Percentiles rank a stretch among this genome's conserved stretches.
Conservation (phyloP, 2,797 vertebrate species). For the Tympanoctomys barrerae region DNA sequence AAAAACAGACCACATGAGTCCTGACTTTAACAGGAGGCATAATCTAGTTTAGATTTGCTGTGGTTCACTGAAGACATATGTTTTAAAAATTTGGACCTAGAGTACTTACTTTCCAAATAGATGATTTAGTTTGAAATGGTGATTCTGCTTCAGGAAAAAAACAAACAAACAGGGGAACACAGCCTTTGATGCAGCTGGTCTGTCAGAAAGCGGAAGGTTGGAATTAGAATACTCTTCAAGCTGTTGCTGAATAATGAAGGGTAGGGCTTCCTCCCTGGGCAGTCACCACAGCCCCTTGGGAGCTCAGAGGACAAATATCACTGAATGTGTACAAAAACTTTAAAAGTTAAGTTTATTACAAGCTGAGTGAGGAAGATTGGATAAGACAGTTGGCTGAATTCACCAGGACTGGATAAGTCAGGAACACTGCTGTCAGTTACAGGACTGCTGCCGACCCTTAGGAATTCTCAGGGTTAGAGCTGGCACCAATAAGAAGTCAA, state of each 20-base stretch:
- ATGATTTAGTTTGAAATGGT: conserved; percentile 72
- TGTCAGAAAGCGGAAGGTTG: conserved; percentile 80
- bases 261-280: conserved; percentile 82
- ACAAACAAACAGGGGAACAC: conserved; percentile 73
- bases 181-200: conserved; percentile 79
- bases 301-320: conserved; percentile 78
- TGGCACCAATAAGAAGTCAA: conserved; percentile 36
- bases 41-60: conserved; percentile 80
- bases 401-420: conserved; percentile 7
- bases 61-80: conserved; percentile 81
- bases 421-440: background rate
- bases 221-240: conserved; percentile 83
- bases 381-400: conserved; percentile 57
- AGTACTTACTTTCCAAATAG: conserved; percentile 64
- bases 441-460: background rate
- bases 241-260: conserved; percentile 86
- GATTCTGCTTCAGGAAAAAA: conserved; percentile 72
- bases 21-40: conserved; percentile 77
- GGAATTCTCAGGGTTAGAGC: background rate
- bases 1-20: conserved; percentile 82
- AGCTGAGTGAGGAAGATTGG: conserved; percentile 64
- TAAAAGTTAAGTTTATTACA: conserved; percentile 81
- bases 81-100: conserved; percentile 79
- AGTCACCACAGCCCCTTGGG: conserved; percentile 77
- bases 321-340: conserved; percentile 76